phyloP scores from a whole-genome alignment of 2,888 invertebrate genomes.

The Prosapia bicincta region DNA sequence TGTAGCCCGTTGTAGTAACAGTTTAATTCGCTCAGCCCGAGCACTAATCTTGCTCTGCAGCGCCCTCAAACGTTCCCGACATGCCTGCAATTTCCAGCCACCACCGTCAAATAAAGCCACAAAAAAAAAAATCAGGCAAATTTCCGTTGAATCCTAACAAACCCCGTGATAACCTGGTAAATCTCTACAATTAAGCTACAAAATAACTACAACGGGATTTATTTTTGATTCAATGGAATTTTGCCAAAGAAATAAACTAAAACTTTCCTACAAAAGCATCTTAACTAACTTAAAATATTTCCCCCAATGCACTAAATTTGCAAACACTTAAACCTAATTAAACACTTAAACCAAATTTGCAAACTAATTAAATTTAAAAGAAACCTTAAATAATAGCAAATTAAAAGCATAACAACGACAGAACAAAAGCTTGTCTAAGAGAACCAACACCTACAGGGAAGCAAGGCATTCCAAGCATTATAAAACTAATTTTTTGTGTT shows the following conservation, averaged over 20 bases:
- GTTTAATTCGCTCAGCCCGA: conserved; percentile 83
- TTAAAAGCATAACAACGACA: conserved; percentile 7
- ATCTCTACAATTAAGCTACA: too few relatives aligned
- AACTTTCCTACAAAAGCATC: conserved; percentile 6
- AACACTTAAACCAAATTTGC: too few relatives aligned
- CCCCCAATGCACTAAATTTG: not conserved
- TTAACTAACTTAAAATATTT: conserved; percentile 1
- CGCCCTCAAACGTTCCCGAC: conserved; percentile 79
- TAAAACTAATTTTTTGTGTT: not conserved
- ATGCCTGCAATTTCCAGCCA: conserved; percentile 57
- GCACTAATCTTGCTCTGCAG: conserved; percentile 85
- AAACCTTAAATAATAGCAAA: conserved; percentile 12
- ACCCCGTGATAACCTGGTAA: not conserved
- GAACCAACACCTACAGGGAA: conserved; percentile 22
- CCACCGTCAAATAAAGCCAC: conserved; percentile 26
- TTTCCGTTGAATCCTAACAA: conserved; percentile 18
- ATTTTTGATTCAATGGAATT: conserved; percentile 22
- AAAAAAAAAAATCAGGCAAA: conserved; percentile 15
- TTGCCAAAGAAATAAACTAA: conserved; percentile 17
- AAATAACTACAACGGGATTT: not conserved
- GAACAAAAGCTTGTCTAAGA: conserved; percentile 19
- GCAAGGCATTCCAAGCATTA: conserved; percentile 27
- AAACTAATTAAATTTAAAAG: conserved; percentile 7
- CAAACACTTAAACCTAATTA: conserved; percentile 3
- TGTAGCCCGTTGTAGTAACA: conserved; percentile 80